phyloP scores from a whole-genome alignment of 2,113 vertebrate species.

The Podarcis raffonei region DNA sequence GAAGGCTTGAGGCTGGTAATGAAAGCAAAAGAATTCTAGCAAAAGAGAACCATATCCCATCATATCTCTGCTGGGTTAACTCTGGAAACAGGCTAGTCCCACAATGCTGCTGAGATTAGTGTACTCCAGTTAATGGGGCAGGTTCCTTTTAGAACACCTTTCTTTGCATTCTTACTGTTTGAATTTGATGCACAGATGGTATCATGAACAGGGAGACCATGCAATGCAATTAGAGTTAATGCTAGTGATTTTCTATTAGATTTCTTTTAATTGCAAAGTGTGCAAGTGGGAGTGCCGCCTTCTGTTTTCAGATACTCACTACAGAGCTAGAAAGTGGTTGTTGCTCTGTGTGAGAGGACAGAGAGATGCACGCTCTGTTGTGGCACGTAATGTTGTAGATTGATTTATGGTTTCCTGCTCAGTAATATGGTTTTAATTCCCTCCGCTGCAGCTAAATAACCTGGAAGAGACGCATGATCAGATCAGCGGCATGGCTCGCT shows the following conservation, averaged over 20 bases:
- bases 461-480: slow-evolving; percentile 94
- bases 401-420: not conserved
- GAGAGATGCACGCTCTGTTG: not conserved
- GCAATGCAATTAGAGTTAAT: not conserved
- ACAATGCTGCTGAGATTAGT: not conserved
- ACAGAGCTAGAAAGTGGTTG: not conserved
- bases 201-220: not conserved
- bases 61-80: not conserved
- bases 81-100: not conserved
- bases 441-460: slow-evolving; percentile 84
- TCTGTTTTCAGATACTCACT: not conserved
- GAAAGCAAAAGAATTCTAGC: not conserved
- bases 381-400: not conserved
- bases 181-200: not conserved
- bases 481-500: slow-evolving; percentile 98
- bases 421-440: slow-evolving; percentile 14
- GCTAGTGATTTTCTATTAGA: not conserved
- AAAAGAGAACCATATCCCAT: not conserved
- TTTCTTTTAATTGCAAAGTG: not conserved
- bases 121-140: not conserved
- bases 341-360: not conserved
- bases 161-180: not conserved
- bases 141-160: not conserved
- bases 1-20: not conserved
- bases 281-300: not conserved